phyloP scores from a whole-genome alignment of 1,140 invertebrate species.

The Sitobion miscanthi region DNA sequence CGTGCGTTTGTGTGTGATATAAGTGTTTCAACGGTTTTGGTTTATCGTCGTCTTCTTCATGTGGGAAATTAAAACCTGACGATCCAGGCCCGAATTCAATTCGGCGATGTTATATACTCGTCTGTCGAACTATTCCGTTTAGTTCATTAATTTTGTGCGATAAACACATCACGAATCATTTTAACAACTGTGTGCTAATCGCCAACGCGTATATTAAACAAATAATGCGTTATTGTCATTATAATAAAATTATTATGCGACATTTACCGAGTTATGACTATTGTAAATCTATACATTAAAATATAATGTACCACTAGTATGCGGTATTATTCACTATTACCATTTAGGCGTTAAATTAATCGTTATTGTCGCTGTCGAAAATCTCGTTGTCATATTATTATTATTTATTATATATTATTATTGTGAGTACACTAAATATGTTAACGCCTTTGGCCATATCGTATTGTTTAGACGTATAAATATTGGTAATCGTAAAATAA shows the following conservation, averaged over 20 bases:
- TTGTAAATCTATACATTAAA: no score
- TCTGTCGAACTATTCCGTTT: no score
- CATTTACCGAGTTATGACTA: no score
- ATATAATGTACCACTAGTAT: neutral
- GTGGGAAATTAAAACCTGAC: neutral
- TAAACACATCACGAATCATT: no score
- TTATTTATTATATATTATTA: neutral
- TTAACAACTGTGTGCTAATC: no score
- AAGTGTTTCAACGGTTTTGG: neutral
- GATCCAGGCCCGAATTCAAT: neutral
- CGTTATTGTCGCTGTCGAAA: no score
- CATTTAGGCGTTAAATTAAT: neutral
- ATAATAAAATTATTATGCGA: no score
- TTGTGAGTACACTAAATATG: neutral
- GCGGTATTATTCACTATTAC: neutral
- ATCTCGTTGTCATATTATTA: neutral
- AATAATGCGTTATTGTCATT: no score
- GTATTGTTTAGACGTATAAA: neutral
- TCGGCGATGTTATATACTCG: no score
- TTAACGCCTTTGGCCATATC: neutral
- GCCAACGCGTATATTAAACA: no score
- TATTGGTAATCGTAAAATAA: slow-evolving; percentile 25
- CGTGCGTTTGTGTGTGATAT: neutral
- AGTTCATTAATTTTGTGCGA: no score
- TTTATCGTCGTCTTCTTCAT: neutral